Evolutionary conservation across 2,888 invertebrate species (phyloP).

Genomic region (Lissonota sp.): DNA sequence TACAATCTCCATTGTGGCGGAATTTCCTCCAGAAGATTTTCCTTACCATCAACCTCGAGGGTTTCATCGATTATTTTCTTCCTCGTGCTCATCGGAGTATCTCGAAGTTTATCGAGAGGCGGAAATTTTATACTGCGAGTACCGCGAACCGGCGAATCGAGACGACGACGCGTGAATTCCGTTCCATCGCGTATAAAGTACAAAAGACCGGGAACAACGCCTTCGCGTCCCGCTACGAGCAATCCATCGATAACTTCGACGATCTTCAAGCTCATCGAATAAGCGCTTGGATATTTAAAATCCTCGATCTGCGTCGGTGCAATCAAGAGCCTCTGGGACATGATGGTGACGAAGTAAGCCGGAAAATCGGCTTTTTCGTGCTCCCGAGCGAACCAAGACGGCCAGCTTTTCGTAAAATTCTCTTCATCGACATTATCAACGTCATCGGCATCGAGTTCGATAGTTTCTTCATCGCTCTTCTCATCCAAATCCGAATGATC

Average conservation of each 20-base stretch:
- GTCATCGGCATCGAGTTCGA: conserved; percentile 47
- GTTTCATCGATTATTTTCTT: conserved; percentile 84
- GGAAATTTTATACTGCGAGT: conserved; percentile 73
- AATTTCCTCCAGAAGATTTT: conserved; percentile 82
- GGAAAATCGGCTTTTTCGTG: conserved; percentile 87
- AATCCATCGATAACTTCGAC: conserved; percentile 32
- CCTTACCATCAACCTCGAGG: conserved; percentile 83
- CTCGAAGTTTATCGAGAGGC: conserved; percentile 77
- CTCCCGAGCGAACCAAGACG: conserved; percentile 87
- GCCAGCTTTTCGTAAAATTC: conserved; percentile 64
- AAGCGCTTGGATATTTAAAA: conserved; percentile 86
- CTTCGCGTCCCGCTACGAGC: conserved; percentile 28
- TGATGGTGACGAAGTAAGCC: conserved; percentile 88
- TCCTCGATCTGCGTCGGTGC: conserved; percentile 91
- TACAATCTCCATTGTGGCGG: conserved; percentile 87
- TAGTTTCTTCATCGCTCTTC: conserved; percentile 62
- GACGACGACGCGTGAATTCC: conserved; percentile 18
- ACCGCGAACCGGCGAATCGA: conserved; percentile 1
- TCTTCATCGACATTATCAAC: conserved; percentile 45
- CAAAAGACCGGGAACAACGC: conserved; percentile 6
- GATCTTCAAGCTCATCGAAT: conserved; percentile 87
- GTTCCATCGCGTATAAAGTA: conserved; percentile 39
- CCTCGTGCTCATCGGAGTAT: conserved; percentile 71
- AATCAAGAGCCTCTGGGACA: conserved; percentile 87
- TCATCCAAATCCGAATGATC: conserved; percentile 65